Evolutionary conservation across 2,113 vertebrate genomes (phyloP), one percentile per base, ranked within the genome.

Genomic region (Ranitomeya variabilis): DNA sequence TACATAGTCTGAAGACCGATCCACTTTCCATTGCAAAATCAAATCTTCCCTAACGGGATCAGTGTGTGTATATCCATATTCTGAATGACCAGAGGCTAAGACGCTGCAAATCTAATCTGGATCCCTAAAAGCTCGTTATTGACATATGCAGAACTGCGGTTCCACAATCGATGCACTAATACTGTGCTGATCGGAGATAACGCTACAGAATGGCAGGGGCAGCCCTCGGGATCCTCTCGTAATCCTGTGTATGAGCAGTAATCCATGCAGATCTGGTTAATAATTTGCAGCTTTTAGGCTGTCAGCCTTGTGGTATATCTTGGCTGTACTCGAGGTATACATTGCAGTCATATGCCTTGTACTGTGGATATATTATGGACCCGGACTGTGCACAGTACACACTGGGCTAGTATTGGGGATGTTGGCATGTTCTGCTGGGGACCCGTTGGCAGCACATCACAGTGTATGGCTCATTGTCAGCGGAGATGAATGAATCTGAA

Each of bases 391-490:
- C 1, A 64, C 31, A 19, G 31, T 66, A 52, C 19, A 62, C 9
- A 45, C 3, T 21, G 23, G 62, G 6, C 67, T 83, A 10, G n/a
- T 4, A 5, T 23, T 8, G 80, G 11, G 52, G 14, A 83, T 26
- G 31, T 37, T 81, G 13, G 18, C 31, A 9, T n/a, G 11, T n/a
- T 19, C 45, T 52, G 8, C 18, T 66, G 57, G 62, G 31, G 16
- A 62, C 10, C 31, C 4, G 11, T 81, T 83, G 80, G 80, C 80
- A 66, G 60, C 18, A 67, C 60, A 67, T 83, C 80, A 51, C 19
- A 83, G 80, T 83, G 51, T 60, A 60, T 15, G 37, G 37, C 60
- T 66, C 80, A 45, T 51, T 45, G 18, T 82, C 59, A 31, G 59
- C 80, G 51, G 14, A n/a, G 60, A 66, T 16, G 60, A 66, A 66